Base-by-base conservation (phyloP, 2,888 invertebrate species). In the Thecophora atra region DNA sequence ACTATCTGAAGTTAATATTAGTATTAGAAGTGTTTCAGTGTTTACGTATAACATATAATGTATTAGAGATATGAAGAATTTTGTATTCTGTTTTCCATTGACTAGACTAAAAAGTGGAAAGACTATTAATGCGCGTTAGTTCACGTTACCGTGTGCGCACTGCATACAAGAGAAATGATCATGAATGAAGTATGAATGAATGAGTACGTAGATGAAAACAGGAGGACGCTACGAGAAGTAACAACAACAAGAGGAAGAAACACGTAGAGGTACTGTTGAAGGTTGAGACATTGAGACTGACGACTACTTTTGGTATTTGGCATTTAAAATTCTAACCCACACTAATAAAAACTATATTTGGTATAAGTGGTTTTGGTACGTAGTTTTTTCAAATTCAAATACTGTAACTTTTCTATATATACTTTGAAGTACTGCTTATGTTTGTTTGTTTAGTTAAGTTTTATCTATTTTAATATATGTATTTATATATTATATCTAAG, bases 281-380 rank as follows among this genome's bases (percentile, higher is more conserved):
- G n/a, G n/a, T 21, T 42, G 56, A 66, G 6, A 28, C 44, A n/a
- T 15, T 42, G 56, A 66, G n/a, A 28, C 44, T 42, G 58, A 44
- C 13, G 44, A 68, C 68, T 68, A 68, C 68, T 58, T n/a, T n/a
- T 58, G 64, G 56, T 68, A 26, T 60, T 60, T 60, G 60, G 17
- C 28, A 68, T 56, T 44, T 26, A 56, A n/a, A 68, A n/a, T 42
- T 58, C 58, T 68, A 68, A 68, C 70, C 63, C 47, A 63, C n/a
- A 64, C 17, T 64, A 64, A 37, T 24, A 15, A n/a, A 66, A 52
- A n/a, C n/a, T n/a, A n/a, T n/a, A n/a, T n/a, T n/a, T n/a, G n/a
- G n/a, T n/a, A n/a, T n/a, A n/a, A n/a, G n/a, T n/a, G n/a, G n/a
- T n/a, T n/a, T n/a, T n/a, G n/a, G n/a, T n/a, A n/a, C n/a, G n/a